Evolutionary conservation across 2,888 invertebrate genomes (phyloP).

Genomic region (Scrobipalpa atriplicella): DNA sequence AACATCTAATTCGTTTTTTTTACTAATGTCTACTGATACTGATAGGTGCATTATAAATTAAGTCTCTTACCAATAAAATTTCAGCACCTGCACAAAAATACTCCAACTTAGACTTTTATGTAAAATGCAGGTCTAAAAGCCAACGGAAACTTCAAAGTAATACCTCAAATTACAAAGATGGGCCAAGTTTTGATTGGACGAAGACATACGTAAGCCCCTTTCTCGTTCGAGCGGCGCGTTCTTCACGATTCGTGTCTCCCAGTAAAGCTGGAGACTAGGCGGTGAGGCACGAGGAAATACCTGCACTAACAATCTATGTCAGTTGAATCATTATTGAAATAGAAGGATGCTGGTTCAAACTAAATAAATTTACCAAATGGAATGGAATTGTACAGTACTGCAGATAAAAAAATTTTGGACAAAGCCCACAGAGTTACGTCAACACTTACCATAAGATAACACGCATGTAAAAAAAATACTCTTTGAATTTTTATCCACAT

Average conservation of each 20-base stretch:
- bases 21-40: too few species aligned
- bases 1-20: too few species aligned
- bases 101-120: not conserved
- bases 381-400: too few species aligned
- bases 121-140: not conserved
- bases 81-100: not conserved
- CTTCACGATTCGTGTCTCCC: not conserved
- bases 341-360: not conserved
- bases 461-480: too few species aligned
- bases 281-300: not conserved
- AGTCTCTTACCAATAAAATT: too few species aligned
- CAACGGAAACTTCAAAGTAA: not conserved
- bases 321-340: not conserved
- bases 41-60: too few species aligned
- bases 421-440: too few species aligned
- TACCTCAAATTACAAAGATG: not conserved
- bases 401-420: too few species aligned
- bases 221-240: not conserved
- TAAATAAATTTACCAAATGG: not conserved
- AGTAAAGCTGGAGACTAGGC: conserved; percentile 5
- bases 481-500: too few species aligned
- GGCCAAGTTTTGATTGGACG: conserved; percentile 7
- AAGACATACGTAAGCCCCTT: not conserved
- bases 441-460: too few species aligned
- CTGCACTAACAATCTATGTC: not conserved